phyloP scores from a whole-genome alignment of 2,797 vertebrate genomes.

The Oreochromis grahami region DNA sequence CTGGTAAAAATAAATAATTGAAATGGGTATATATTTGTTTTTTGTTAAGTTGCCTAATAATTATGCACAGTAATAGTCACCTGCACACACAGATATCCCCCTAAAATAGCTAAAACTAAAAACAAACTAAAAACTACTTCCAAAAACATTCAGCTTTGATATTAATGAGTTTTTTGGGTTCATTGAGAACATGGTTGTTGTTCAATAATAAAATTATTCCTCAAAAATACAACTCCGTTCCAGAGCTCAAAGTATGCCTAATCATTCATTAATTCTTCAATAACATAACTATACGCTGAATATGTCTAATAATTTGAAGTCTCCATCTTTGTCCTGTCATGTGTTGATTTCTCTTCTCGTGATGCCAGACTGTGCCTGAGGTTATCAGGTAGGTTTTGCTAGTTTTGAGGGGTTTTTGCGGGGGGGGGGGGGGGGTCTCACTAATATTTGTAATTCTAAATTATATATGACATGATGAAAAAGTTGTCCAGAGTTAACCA shows the following conservation, averaged over 20 bases:
- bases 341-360: neutral
- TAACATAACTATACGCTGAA: neutral
- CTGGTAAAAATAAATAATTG: no score
- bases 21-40: no score
- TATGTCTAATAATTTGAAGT: neutral
- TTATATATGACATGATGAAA: neutral
- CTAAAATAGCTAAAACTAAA: no score
- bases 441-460: neutral
- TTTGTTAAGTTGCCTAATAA: no score
- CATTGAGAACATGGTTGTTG: no score
- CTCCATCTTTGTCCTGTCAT: neutral
- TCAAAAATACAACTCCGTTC: no score
- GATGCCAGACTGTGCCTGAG: neutral
- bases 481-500: neutral
- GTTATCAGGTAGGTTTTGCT: neutral
- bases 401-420: neutral
- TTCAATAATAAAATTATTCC: no score
- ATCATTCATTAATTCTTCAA: neutral
- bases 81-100: no score
- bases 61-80: no score
- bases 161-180: no score
- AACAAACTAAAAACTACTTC: no score
- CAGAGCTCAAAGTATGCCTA: slow-evolving; percentile 20
- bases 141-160: no score
- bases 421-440: neutral